These are phyloP conservation scores for Drosophila baimaii DNA, from an alignment of 1,140 invertebrate species.

Conservation along the genomic window DNA sequence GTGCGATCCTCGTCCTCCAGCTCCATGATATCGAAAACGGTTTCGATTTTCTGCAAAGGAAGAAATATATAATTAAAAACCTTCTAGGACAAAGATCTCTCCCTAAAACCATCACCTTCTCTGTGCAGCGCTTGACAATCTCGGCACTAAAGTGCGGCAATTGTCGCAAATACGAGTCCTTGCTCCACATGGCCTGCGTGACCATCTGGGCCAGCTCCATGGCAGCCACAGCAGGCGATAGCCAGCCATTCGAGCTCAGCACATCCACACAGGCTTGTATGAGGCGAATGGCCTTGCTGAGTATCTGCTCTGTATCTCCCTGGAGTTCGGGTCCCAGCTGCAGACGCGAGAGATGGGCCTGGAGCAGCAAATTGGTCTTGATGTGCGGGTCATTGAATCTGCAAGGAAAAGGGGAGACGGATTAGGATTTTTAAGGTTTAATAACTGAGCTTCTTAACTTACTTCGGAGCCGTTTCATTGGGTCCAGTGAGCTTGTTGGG, in stretches of 20 bases:
- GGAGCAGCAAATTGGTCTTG: slow-evolving; percentile 97
- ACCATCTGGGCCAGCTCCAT: slow-evolving; percentile 99
- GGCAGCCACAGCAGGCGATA: slow-evolving; percentile 98
- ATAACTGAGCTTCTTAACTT: slow-evolving; percentile 4
- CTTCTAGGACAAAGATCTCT: rapidly evolving
- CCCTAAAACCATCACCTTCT: slow-evolving; percentile 86
- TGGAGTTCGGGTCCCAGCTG: slow-evolving; percentile 98
- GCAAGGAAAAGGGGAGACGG: slow-evolving; percentile 49
- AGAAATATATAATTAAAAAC: slow-evolving; percentile 8
- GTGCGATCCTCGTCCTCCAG: slow-evolving; percentile 97
- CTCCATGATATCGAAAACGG: slow-evolving; percentile 99
- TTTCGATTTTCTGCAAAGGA: slow-evolving; percentile 91
- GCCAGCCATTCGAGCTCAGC: slow-evolving; percentile 98
- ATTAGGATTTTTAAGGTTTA: not conserved
- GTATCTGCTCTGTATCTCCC: slow-evolving; percentile 96
- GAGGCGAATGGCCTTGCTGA: slow-evolving; percentile 94
- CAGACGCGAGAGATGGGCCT: slow-evolving; percentile 97
- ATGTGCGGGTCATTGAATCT: slow-evolving; percentile 98
- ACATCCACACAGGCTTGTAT: slow-evolving; percentile 99
- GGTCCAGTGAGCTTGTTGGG: slow-evolving; percentile 90
- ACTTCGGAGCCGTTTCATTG: slow-evolving; percentile 86
- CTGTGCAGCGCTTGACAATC: slow-evolving; percentile 95
- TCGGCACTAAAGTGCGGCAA: slow-evolving; percentile 97
- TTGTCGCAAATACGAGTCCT: slow-evolving; percentile 98
- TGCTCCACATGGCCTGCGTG: slow-evolving; percentile 99